These are phyloP conservation scores for Drosophila ogumai DNA, from an alignment of 1,140 invertebrate genomes.

Conservation along the genomic window DNA sequence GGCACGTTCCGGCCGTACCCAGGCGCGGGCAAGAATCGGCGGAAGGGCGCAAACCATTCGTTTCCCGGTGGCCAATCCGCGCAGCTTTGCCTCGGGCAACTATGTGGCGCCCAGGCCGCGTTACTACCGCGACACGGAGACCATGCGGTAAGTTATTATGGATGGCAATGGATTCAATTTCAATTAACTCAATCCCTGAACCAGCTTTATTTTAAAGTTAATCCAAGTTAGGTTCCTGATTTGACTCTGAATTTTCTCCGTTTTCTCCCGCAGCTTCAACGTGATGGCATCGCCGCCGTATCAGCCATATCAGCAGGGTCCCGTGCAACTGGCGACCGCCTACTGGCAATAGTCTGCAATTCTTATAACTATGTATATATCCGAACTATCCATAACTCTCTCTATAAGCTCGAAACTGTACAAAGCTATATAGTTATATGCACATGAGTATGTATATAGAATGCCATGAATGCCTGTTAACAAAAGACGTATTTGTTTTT, in stretches of 20 bases:
- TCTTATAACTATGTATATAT: conserved; percentile 5
- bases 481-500: conserved; percentile 36
- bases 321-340: conserved; percentile 64
- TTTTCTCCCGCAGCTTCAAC: conserved; percentile 39
- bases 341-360: conserved; percentile 50
- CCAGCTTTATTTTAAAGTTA: background rate
- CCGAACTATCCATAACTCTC: conserved; percentile 17
- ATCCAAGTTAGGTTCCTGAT: background rate
- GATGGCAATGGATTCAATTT: too few species aligned
- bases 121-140: conserved; percentile 58
- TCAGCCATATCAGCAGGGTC: conserved; percentile 25
- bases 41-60: conserved; percentile 44
- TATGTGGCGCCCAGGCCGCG: conserved; percentile 74
- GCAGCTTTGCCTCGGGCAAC: conserved; percentile 71
- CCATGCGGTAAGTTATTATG: conserved; percentile 48
- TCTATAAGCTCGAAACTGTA: conserved; percentile 42
- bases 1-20: conserved; percentile 26
- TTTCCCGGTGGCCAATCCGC: conserved; percentile 67
- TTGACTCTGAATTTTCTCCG: background rate
- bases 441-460: conserved; percentile 10
- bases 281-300: conserved; percentile 52
- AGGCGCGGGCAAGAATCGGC: conserved; percentile 16
- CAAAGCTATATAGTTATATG: conserved; percentile 35
- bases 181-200: background rate
- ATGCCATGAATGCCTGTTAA: conserved; percentile 37